These are phyloP conservation scores for Mirounga angustirostris DNA, from an alignment of 2,113 vertebrate genomes.

Conservation along the genomic window DNA sequence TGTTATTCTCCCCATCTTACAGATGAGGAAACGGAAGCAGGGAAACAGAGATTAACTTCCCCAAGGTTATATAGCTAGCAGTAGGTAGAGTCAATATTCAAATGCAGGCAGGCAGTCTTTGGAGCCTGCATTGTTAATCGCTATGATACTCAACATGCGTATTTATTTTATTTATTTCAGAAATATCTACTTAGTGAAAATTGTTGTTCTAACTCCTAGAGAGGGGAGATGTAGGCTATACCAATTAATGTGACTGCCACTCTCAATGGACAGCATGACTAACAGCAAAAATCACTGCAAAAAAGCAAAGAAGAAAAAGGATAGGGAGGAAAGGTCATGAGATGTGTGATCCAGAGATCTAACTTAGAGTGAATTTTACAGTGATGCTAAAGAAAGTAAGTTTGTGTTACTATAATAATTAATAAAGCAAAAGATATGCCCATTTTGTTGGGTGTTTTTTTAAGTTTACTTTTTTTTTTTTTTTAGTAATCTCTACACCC, in stretches of 20 bases:
- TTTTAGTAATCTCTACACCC: neutral
- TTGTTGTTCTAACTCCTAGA: neutral
- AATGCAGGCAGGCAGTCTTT: neutral
- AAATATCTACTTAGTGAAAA: neutral
- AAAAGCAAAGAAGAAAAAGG: neutral
- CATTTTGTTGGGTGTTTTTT: neutral
- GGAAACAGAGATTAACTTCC: neutral
- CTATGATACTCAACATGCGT: neutral
- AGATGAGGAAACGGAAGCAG: conserved; percentile 23
- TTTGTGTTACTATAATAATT: neutral
- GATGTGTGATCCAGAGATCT: neutral
- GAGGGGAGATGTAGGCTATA: neutral
- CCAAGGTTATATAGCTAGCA: neutral
- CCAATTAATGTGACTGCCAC: neutral
- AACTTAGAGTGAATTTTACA: neutral
- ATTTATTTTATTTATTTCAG: neutral
- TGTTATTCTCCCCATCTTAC: neutral
- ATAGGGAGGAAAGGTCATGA: neutral
- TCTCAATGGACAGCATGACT: neutral
- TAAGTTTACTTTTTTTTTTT: neutral
- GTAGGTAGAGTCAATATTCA: neutral
- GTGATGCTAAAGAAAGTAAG: neutral
- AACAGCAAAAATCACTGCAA: neutral
- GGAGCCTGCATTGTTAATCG: neutral
- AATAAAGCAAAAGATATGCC: neutral